Percentiles rank a stretch among this genome's conserved stretches.
Evolutionary conservation across 2,113 vertebrate genomes (phyloP).

Genomic region (Oncorhynchus kisutch): DNA sequence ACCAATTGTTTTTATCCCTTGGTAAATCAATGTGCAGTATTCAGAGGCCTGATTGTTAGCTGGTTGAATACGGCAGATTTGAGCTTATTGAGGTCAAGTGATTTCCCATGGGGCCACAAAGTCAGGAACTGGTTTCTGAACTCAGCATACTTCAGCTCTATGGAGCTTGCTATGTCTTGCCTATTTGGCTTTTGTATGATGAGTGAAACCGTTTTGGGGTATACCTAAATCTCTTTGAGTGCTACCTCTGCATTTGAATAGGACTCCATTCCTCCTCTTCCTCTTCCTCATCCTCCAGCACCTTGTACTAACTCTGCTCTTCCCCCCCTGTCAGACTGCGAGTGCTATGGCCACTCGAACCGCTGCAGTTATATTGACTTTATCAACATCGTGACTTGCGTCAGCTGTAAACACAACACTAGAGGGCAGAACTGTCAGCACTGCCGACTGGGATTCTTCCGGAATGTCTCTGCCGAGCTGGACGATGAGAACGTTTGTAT

Average conservation of each 20-base stretch:
- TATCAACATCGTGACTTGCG: constrained; percentile 91
- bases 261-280: constrained; percentile 12
- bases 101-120: too few relatives aligned
- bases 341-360: constrained; percentile 94
- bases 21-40: too few relatives aligned
- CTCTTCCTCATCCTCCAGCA: background rate
- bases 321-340: constrained; percentile 78
- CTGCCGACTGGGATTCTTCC: constrained; percentile 91
- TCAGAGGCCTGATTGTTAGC: too few relatives aligned
- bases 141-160: too few relatives aligned
- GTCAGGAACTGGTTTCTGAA: too few relatives aligned
- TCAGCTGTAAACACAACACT: constrained; percentile 98
- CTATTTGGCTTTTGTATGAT: too few relatives aligned
- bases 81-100: too few relatives aligned
- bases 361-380: constrained; percentile 98
- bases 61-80: too few relatives aligned
- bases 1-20: too few relatives aligned
- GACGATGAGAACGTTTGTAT: constrained; percentile 86
- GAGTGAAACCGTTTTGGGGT: too few relatives aligned
- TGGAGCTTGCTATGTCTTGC: too few relatives aligned
- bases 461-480: constrained; percentile 79
- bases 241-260: background rate
- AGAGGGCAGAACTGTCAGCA: constrained; percentile 91
- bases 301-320: constrained; percentile 22
- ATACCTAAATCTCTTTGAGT: too few relatives aligned